These are phyloP conservation scores for Junco hyemalis DNA, from an alignment of 2,113 vertebrate species.

Conservation along the genomic window DNA sequence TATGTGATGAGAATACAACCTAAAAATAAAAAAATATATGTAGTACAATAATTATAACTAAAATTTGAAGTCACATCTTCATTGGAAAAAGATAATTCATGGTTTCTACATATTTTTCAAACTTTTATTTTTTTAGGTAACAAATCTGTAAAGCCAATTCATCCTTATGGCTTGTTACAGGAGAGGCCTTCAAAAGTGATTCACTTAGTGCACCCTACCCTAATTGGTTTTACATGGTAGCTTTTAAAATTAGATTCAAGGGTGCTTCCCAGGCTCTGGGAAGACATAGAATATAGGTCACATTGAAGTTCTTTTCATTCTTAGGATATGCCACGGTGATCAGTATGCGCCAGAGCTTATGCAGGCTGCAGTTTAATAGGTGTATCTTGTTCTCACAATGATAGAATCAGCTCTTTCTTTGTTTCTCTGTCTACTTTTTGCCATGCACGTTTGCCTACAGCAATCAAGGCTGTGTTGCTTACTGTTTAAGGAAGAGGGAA, in stretches of 20 bases:
- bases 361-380: background rate
- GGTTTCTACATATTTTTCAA: background rate
- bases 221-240: conserved; percentile 60
- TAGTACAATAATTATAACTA: background rate
- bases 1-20: background rate
- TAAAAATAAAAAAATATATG: background rate
- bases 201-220: background rate
- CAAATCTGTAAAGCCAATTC: background rate
- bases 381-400: conserved; percentile 55
- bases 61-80: background rate
- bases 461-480: background rate
- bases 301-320: conserved; percentile 56
- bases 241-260: conserved; percentile 67
- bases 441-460: background rate
- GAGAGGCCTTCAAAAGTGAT: conserved; percentile 32
- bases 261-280: conserved; percentile 55
- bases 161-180: background rate
- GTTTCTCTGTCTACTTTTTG: conserved; percentile 51
- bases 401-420: conserved; percentile 57
- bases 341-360: conserved; percentile 21
- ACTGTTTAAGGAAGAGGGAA: background rate
- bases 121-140: background rate
- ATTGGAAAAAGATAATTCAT: background rate
- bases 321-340: conserved; percentile 42
- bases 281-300: conserved; percentile 64